phyloP scores from a whole-genome alignment of 2,888 invertebrate species.

The Epinotia demarniana region DNA sequence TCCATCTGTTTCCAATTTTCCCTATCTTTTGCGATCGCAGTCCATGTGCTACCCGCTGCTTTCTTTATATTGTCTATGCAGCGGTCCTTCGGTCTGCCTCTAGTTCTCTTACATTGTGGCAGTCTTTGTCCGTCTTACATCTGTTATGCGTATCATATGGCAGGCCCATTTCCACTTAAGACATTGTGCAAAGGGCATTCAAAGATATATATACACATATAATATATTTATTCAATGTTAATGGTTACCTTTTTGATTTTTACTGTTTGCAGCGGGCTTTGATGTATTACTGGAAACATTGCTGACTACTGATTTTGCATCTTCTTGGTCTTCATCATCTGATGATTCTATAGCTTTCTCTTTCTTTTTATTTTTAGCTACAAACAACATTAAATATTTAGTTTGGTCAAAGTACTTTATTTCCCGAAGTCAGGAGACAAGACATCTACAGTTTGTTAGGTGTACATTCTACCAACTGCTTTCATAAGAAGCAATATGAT shows the following conservation, averaged over 20 bases:
- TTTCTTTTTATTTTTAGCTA: slow-evolving; percentile 78
- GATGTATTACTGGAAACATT: slow-evolving; percentile 69
- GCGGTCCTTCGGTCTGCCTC: too few species aligned
- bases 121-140: too few species aligned
- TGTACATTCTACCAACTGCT: background rate
- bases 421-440: background rate
- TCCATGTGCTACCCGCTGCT: too few species aligned
- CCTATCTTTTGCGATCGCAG: too few species aligned
- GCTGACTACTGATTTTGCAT: slow-evolving; percentile 71
- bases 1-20: too few species aligned
- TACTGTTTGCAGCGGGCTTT: slow-evolving; percentile 61
- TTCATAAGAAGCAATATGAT: background rate
- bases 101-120: too few species aligned
- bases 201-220: background rate
- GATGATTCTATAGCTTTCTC: slow-evolving; percentile 77
- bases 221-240: too few species aligned
- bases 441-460: background rate
- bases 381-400: background rate
- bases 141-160: too few species aligned
- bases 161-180: too few species aligned
- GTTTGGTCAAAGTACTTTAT: background rate
- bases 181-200: background rate
- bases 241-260: slow-evolving; percentile 69
- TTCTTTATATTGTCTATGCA: too few species aligned
- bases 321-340: slow-evolving; percentile 78